Evolutionary conservation across 2,113 vertebrate genomes (phyloP), one percentile per base, ranked within the genome.

Genomic region (Prochilodus magdalenae): DNA sequence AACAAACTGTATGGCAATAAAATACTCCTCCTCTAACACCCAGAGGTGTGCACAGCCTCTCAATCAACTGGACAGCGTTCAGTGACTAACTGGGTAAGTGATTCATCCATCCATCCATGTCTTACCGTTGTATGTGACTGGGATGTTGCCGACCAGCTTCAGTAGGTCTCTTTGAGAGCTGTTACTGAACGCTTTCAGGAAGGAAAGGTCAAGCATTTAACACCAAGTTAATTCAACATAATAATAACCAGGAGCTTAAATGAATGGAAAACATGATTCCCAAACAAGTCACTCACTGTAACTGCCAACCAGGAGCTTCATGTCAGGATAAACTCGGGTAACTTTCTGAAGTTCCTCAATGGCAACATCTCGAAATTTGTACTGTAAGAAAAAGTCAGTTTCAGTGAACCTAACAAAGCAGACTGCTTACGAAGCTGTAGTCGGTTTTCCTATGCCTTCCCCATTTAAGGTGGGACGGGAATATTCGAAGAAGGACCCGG

Each of bases 81-180:
- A 4, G 0, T 47, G 14, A 76, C 18, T 26, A 40, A 24, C 26
- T 53, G 11, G 2, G 26, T 0, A 51, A 24, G 29, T 53, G 12
- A 1, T 12, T 22, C 2, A 51, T 51, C 16, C 49, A 49, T 49
- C 12, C 47, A 49, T 14, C 60, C 0, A 15, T 1, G 0, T 80
- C 92, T 92, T 90, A 99, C 97, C 97, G 63, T 95, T 95, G 90
- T 95, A 96, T 80, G 90, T 90, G 71, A 98, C 95, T 5, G 96
- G 96, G 87, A 99, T 71, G 63, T 96, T 99, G 0, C 96, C 96
- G 20, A 93, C 93, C 83, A 97, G 88, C 89, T 96, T 98, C 81
- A 99, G 86, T 26, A 99, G 94, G 69, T 99, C 95, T 88, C 97
- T 99, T 88, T 98, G 97, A 55, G 95, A 95, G 86, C 93, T 93